Evolutionary conservation across 2,888 invertebrate genomes (phyloP), one percentile per base, ranked within the genome.

Genomic region (Furcula furcula): DNA sequence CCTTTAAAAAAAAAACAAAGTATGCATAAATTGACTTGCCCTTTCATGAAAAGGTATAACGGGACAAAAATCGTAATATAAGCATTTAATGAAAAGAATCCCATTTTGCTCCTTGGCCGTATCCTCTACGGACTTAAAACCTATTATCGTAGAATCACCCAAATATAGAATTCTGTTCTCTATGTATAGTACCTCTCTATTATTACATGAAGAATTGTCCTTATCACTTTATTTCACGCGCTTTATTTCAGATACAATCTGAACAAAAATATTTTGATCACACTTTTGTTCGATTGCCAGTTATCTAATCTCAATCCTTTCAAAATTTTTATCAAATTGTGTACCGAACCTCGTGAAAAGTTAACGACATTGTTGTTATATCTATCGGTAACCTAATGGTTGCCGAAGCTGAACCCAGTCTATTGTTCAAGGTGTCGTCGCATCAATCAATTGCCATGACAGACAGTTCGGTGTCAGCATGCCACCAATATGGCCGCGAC

Each of bases 361-460:
- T 40, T 31, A 40, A 38, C 25, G 34, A 30, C 18, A 29, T 30
- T 4, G n/a, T 5, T 20, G 18, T 25, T 14, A 21, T 21, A 36
- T 16, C 34, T 14, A 25, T 41, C 15, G 31, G 34, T 18, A 31
- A 16, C 3, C 32, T 39, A 29, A 37, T 42, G 46, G 47, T 63
- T 61, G 62, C 60, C 49, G 55, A 43, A 40, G 16, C 34, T 31
- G 15, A 14, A 26, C 13, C 26, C 26, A 26, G 41, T 21, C 40
- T 46, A 62, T 62, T 67, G 59, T 61, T 45, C 36, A 56, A 51
- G 38, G 46, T 48, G 53, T 51, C 59, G 46, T 48, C 59, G 46
- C 48, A 65, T 63, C 64, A 58, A 75, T 75, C 71, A 71, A 61
- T 64, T 61, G 40, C 46, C 55, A 49, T 64, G 65, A 63, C 47